Evolutionary conservation across 2,113 vertebrate genomes (phyloP), one percentile per base, ranked within the genome.

Genomic region (Sminthopsis crassicaudata): DNA sequence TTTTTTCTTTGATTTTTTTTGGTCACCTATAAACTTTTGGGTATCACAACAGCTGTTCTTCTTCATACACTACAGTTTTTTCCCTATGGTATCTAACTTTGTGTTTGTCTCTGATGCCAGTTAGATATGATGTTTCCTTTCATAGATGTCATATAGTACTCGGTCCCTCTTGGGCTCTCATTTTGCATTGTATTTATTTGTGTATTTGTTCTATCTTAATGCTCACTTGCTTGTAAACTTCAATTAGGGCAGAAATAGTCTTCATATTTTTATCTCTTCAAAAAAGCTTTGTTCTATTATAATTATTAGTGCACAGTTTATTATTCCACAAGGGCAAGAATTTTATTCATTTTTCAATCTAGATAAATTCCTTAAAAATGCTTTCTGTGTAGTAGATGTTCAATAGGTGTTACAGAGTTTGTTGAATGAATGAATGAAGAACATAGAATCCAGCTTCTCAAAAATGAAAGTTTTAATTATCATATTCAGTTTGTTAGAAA

Each of bases 401-500:
- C 67, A 42, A 84, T 42, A 23, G 67, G 19, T 42, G 36, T 76
- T 42, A n/a, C 11, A 36, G 3, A 27, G 67, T 42, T 84, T 22
- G 7, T 22, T 22, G 67, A 84, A 84, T 84, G 67, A 84, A 84
- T 84, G n/a, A 67, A 67, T 67, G 12, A 42, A 42, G n/a, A 16
- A 84, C 22, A 0, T 84, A 7, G n/a, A 42, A 84, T 23, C 12
- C 11, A 67, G 60, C 30, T 67, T 36, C 60, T 67, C n/a, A 84
- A 76, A 48, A 42, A 84, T 42, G 42, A 42, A 42, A 19, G 19
- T 42, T 84, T 16, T 84, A 26, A 48, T 93, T 53, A 94, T 42
- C 94, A 96, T 42, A 0, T 51, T 94, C 55, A 19, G 96, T 90
- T 54, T 60, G 93, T 53, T 9, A 9, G 95, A 93, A 97, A 94